Conservation (phyloP, 2,113 vertebrate genomes). For the Semnornis frantzii region DNA sequence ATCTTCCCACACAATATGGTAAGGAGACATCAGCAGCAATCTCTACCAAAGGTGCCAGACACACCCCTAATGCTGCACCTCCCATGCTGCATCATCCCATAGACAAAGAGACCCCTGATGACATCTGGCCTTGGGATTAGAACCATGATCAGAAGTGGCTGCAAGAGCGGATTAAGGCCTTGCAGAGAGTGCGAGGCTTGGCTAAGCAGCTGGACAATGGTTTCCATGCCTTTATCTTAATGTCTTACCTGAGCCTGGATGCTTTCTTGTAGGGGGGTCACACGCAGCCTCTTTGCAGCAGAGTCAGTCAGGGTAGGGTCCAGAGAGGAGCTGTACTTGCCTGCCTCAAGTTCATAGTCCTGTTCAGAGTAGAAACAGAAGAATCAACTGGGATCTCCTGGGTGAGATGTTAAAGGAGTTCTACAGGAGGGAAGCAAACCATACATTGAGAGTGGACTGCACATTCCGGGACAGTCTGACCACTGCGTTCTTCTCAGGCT, state of each 20-base stretch:
- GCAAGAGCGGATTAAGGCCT: background rate
- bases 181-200: background rate
- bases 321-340: constrained; percentile 86
- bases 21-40: background rate
- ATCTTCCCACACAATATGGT: background rate
- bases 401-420: background rate
- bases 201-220: background rate
- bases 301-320: constrained; percentile 67
- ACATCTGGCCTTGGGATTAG: background rate
- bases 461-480: constrained; percentile 83
- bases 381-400: background rate
- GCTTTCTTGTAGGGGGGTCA: constrained; percentile 79
- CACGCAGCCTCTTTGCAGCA: constrained; percentile 71
- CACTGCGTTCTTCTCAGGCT: constrained; percentile 78
- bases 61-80: background rate
- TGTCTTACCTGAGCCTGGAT: constrained; percentile 85
- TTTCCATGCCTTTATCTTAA: background rate
- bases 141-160: background rate
- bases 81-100: background rate
- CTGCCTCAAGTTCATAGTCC: constrained; percentile 86
- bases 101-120: background rate
- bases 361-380: constrained; percentile 54
- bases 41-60: background rate
- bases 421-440: background rate
- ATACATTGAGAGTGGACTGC: constrained; percentile 85